phyloP scores from a whole-genome alignment of 2,888 invertebrate genomes.

The Isotomurus palustris region DNA sequence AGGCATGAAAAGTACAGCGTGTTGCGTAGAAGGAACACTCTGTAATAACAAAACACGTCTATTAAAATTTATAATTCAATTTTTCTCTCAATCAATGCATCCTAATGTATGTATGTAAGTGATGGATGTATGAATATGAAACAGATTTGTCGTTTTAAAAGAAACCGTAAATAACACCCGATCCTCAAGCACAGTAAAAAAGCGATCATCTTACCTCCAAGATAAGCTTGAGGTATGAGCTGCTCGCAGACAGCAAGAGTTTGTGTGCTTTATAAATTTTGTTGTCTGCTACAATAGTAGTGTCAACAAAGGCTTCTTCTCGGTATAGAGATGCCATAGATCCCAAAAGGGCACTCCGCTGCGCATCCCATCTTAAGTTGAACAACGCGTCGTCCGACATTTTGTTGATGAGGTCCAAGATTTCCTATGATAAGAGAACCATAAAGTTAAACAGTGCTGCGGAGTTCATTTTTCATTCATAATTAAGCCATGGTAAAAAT shows the following conservation, averaged over 20 bases:
- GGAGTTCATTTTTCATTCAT: no score
- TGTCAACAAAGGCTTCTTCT: slow-evolving; percentile 40
- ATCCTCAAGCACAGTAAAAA: no score
- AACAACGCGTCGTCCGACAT: slow-evolving; percentile 44
- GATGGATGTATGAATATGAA: not conserved
- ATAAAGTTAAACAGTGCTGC: no score
- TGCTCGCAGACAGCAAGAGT: slow-evolving; percentile 43
- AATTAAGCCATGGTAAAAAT: no score
- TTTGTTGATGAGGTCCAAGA: no score
- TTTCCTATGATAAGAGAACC: no score
- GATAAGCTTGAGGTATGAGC: slow-evolving; percentile 43
- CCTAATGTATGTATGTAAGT: not conserved
- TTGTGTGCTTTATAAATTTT: slow-evolving; percentile 46
- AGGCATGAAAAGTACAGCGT: slow-evolving; percentile 42
- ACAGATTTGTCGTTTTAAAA: not conserved
- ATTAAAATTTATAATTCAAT: not conserved
- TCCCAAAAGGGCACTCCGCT: slow-evolving; percentile 42
- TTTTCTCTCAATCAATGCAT: not conserved
- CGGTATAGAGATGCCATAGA: slow-evolving; percentile 39
- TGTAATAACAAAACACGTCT: slow-evolving; percentile 13
- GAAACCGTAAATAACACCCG: no score
- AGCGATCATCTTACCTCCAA: slow-evolving; percentile 45
- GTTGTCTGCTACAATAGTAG: slow-evolving; percentile 44
- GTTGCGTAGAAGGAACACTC: slow-evolving; percentile 45
- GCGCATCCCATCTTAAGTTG: slow-evolving; percentile 45